phyloP scores from a whole-genome alignment of 2,888 invertebrate species.

The Drosophila peninsularis region DNA sequence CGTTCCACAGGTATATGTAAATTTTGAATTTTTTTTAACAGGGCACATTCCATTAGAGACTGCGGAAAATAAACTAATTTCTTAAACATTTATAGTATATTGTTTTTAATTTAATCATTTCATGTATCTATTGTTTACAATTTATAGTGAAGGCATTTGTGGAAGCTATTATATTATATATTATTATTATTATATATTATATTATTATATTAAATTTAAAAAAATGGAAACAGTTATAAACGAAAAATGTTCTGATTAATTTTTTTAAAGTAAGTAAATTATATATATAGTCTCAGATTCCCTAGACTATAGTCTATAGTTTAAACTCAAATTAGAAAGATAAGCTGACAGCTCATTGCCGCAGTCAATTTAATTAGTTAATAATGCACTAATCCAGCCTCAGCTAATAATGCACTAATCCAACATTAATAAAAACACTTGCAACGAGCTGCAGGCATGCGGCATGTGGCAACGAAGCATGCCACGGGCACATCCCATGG shows the following conservation, averaged over 20 bases:
- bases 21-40: conserved; percentile 7
- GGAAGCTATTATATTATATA: too few species aligned
- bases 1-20: conserved; percentile 9
- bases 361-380: conserved; percentile 37
- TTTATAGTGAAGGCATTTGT: too few species aligned
- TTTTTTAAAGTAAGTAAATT: too few species aligned
- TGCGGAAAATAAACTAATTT: not conserved
- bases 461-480: conserved; percentile 41
- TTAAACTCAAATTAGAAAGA: conserved; percentile 6
- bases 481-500: conserved; percentile 17
- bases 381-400: conserved; percentile 32
- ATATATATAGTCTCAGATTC: not conserved
- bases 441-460: conserved; percentile 23
- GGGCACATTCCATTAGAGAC: not conserved
- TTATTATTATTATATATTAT: too few species aligned
- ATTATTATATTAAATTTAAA: too few species aligned
- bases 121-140: too few species aligned
- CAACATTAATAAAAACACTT: conserved; percentile 28
- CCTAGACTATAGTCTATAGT: not conserved
- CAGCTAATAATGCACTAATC: conserved; percentile 24
- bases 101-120: too few species aligned
- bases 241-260: too few species aligned
- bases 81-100: too few species aligned
- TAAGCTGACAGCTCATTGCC: conserved; percentile 18
- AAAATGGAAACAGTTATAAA: too few species aligned